A percentile compares a stretch with the other conserved stretches of the same genome.
phyloP scores from a whole-genome alignment of 2,113 vertebrate species.

The Gila orcuttii region DNA sequence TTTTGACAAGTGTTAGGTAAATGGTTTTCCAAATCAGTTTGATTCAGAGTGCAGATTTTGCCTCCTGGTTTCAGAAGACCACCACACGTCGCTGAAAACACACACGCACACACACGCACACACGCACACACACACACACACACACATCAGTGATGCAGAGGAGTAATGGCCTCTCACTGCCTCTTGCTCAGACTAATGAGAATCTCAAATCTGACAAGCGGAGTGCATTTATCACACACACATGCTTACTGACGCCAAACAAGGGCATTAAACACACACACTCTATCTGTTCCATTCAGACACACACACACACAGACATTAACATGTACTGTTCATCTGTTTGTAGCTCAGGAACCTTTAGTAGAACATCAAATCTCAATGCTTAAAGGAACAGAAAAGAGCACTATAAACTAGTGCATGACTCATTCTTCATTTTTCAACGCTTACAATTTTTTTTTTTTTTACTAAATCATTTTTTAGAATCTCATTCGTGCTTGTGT shows the following conservation, averaged over 20 bases:
- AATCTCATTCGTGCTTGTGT: neutral
- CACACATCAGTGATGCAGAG: constrained; percentile 63
- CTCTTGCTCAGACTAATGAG: constrained; percentile 78
- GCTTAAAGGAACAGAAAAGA: constrained; percentile 17
- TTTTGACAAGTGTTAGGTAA: neutral
- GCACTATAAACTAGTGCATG: neutral
- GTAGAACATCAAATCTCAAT: neutral
- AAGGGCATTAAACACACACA: constrained; percentile 61
- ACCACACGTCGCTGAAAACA: constrained; percentile 3
- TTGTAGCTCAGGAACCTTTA: constrained; percentile 51
- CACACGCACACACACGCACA: constrained; percentile 54
- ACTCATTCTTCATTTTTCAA: neutral
- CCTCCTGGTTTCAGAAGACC: neutral
- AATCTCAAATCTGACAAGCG: constrained; percentile 77
- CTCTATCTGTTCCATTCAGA: neutral
- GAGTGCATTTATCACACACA: constrained; percentile 76
- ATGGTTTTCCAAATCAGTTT: neutral
- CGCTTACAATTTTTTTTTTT: neutral
- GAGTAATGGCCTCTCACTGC: constrained; percentile 72
- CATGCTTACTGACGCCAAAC: constrained; percentile 68
- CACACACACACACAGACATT: neutral
- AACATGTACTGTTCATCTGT: constrained; percentile 49
- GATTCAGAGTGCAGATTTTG: neutral
- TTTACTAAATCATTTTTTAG: neutral
- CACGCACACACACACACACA: constrained; percentile 52